phyloP scores from a whole-genome alignment of 2,113 vertebrate species.

The Archilochus colubris region DNA sequence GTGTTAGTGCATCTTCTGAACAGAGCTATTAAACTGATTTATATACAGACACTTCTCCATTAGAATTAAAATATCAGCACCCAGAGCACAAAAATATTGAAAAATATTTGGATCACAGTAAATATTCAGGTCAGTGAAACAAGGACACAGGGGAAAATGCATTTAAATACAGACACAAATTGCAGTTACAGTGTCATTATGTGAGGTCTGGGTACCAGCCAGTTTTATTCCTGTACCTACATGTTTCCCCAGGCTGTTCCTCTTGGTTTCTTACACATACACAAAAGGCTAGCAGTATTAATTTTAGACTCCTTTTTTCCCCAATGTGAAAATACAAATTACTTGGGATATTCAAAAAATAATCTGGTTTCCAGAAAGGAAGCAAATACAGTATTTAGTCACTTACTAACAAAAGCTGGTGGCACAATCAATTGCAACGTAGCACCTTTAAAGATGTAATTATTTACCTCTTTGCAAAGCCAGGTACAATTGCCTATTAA shows the following conservation, averaged over 20 bases:
- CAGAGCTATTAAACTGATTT: not conserved
- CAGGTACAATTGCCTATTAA: no score
- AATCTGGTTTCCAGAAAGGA: not conserved
- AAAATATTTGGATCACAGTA: not conserved
- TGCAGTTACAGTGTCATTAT: not conserved
- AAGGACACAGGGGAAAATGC: not conserved
- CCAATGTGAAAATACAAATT: not conserved
- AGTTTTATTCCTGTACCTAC: not conserved
- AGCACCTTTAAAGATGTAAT: not conserved
- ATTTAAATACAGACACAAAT: not conserved
- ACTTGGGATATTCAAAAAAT: not conserved
- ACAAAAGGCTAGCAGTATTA: not conserved
- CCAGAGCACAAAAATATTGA: not conserved
- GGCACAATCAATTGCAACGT: not conserved
- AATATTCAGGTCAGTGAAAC: not conserved
- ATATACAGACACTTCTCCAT: not conserved
- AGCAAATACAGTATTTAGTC: not conserved
- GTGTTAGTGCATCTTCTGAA: not conserved
- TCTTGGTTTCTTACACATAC: not conserved
- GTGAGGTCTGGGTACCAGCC: not conserved
- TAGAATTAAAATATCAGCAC: not conserved
- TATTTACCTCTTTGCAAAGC: not conserved
- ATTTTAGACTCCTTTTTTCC: constrained; percentile 13
- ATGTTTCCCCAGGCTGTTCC: not conserved
- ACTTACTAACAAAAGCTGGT: not conserved